phyloP scores from a whole-genome alignment of 2,113 vertebrate genomes.

The Phyllostomus discolor region DNA sequence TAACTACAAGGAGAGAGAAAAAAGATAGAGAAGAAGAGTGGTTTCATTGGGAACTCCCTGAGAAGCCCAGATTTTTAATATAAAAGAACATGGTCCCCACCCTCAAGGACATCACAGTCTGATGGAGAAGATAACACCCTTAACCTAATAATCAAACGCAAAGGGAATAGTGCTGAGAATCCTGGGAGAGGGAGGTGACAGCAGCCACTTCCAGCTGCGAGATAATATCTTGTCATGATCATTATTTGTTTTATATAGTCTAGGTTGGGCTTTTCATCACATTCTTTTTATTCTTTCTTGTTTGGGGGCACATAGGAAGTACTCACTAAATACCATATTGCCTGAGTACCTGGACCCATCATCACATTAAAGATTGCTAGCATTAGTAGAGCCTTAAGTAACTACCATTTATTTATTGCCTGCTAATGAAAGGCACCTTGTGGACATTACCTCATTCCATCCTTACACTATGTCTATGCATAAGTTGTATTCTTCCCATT shows the following conservation, averaged over 20 bases:
- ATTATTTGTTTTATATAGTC: background rate
- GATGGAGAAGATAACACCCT: constrained; percentile 41
- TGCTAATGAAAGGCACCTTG: background rate
- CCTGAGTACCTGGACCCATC: background rate
- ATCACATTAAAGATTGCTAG: background rate
- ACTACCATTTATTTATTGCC: background rate
- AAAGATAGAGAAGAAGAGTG: background rate
- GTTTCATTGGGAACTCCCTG: constrained; percentile 45
- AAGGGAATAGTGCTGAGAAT: background rate
- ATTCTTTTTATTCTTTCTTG: background rate
- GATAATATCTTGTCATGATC: background rate
- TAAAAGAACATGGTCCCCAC: constrained; percentile 27
- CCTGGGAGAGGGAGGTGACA: background rate
- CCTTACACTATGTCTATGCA: background rate
- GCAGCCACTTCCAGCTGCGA: background rate
- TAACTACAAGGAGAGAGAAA: constrained; percentile 14
- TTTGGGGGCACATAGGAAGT: background rate
- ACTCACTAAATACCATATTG: background rate
- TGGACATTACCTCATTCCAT: background rate
- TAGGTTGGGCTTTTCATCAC: background rate
- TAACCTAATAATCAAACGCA: constrained; percentile 12
- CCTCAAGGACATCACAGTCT: constrained; percentile 31
- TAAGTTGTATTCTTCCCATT: background rate
- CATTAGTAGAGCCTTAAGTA: background rate
- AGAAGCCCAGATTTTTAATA: constrained; percentile 52